A percentile compares a stretch with the other conserved stretches of the same genome.
Conservation (phyloP, 1,140 invertebrate genomes). For the Mactra quadrangularis region DNA sequence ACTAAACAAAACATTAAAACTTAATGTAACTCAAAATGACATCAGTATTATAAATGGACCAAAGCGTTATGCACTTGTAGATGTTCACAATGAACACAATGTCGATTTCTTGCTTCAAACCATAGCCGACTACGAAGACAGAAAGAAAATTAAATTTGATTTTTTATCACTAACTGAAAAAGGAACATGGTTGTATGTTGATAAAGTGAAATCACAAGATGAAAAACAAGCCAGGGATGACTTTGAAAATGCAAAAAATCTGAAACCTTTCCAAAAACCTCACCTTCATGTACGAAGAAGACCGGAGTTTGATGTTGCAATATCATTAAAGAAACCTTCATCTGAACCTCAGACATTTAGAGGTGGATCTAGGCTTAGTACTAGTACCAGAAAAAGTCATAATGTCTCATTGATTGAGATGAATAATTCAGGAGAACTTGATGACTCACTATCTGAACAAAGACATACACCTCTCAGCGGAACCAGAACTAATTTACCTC, state of each 20-base stretch:
- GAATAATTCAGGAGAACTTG: constrained; percentile 26
- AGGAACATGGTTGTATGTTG: constrained; percentile 41
- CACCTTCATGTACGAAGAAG: constrained; percentile 35
- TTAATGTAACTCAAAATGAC: constrained; percentile 39
- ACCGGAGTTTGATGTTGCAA: constrained; percentile 34
- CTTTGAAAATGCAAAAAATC: constrained; percentile 57
- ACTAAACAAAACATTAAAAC: constrained; percentile 33
- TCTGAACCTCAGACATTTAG: not conserved
- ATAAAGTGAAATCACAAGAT: constrained; percentile 53
- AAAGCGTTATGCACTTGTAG: constrained; percentile 56
- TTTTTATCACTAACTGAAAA: constrained; percentile 26
- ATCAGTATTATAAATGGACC: constrained; percentile 57
- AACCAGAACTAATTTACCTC: constrained; percentile 1
- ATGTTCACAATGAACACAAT: constrained; percentile 58
- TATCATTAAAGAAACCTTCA: not conserved
- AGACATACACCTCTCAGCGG: not conserved
- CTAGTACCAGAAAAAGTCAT: constrained; percentile 15
- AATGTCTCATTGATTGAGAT: not conserved
- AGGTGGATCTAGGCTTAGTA: constrained; percentile 20
- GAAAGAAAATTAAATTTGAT: constrained; percentile 48
- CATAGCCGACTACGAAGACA: constrained; percentile 19
- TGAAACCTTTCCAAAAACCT: constrained; percentile 45
- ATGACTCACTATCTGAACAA: constrained; percentile 21
- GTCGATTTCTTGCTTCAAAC: constrained; percentile 49
- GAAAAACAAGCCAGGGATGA: constrained; percentile 54